These are phyloP conservation scores for Taurulus bubalis DNA, from an alignment of 2,113 vertebrate genomes.

Conservation along the genomic window DNA sequence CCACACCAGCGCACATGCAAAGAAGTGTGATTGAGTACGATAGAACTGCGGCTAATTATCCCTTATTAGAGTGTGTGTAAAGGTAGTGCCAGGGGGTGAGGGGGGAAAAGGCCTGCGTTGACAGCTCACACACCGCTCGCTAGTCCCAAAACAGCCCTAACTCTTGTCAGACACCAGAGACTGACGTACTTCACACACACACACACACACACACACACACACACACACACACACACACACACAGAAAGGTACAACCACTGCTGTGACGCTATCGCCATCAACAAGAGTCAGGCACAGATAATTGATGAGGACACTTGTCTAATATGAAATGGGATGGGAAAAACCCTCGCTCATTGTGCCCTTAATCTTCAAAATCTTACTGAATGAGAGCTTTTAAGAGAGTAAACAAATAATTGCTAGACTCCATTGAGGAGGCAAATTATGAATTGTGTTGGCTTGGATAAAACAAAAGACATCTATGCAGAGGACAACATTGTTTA, in stretches of 20 bases:
- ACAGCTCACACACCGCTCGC: conserved; percentile 78
- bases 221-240: conserved; percentile 9
- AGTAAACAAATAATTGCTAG: not conserved
- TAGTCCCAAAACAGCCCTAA: conserved; percentile 69
- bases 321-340: not conserved
- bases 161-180: conserved; percentile 75
- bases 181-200: conserved; percentile 63
- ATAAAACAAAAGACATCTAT: conserved; percentile 29
- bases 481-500: conserved; percentile 18
- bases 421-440: not conserved
- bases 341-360: not conserved
- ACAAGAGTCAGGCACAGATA: conserved; percentile 28
- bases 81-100: conserved; percentile 63
- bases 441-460: conserved; percentile 3
- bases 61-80: conserved; percentile 72
- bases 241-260: conserved; percentile 37
- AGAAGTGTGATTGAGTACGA: conserved; percentile 53
- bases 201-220: conserved; percentile 11
- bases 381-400: not conserved
- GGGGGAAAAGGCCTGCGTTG: conserved; percentile 54
- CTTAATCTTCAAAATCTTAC: conserved; percentile 8
- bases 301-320: not conserved
- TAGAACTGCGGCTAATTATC: conserved; percentile 61
- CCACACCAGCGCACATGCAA: conserved; percentile 19
- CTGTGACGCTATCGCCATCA: conserved; percentile 28